Conservation (phyloP, 1,140 invertebrate species). For the Aphelenchoides besseyi region DNA sequence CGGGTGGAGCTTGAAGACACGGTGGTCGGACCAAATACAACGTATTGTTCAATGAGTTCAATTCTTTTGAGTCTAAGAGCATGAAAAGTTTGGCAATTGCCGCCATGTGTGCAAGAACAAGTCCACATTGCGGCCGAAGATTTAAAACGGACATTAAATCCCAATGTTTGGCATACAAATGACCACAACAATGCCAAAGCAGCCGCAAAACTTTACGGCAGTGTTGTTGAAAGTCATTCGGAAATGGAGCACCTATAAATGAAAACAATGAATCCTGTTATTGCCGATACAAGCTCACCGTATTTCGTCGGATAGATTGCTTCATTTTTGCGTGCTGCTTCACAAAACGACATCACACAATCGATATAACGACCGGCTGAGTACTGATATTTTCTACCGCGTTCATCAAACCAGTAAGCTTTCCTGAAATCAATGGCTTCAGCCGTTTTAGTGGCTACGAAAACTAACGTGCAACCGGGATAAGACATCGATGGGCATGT, state of each 20-base stretch:
- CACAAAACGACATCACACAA: slow-evolving; percentile 58
- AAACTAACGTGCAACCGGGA: slow-evolving; percentile 49
- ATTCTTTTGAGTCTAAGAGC: slow-evolving; percentile 54
- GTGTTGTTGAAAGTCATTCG: slow-evolving; percentile 48
- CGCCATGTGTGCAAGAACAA: slow-evolving; percentile 55
- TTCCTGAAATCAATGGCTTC: slow-evolving; percentile 40
- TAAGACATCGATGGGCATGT: slow-evolving; percentile 48
- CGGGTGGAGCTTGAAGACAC: slow-evolving; percentile 26
- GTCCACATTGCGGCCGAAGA: slow-evolving; percentile 52
- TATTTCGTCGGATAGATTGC: slow-evolving; percentile 61
- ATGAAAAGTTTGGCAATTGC: slow-evolving; percentile 41
- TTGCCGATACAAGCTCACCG: slow-evolving; percentile 37
- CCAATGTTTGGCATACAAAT: slow-evolving; percentile 60
- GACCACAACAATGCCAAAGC: slow-evolving; percentile 59
- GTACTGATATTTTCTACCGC: slow-evolving; percentile 54
- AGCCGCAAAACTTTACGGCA: slow-evolving; percentile 40
- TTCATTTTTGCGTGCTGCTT: slow-evolving; percentile 57
- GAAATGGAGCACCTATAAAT: slow-evolving; percentile 50
- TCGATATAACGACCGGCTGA: slow-evolving; percentile 59
- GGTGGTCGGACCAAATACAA: slow-evolving; percentile 47
- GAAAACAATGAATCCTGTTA: slow-evolving; percentile 24
- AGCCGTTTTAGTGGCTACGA: background rate
- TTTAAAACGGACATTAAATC: slow-evolving; percentile 48
- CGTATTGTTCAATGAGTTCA: slow-evolving; percentile 39
- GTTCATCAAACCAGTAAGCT: slow-evolving; percentile 55